Evolutionary conservation across 2,113 vertebrate genomes (phyloP), one percentile per base, ranked within the genome.

Genomic region (Peromyscus maniculatus): DNA sequence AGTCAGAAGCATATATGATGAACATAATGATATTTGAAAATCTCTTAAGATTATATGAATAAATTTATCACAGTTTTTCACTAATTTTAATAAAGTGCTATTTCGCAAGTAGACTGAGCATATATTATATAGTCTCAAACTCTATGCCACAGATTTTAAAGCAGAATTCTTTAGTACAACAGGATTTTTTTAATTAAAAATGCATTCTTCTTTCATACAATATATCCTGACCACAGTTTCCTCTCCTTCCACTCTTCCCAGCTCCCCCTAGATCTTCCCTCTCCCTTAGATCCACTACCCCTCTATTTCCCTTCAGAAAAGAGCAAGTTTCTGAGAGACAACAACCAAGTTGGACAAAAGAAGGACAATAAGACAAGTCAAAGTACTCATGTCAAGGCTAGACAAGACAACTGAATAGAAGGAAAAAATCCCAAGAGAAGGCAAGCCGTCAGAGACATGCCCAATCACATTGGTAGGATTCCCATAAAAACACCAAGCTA

Each of bases 11-110:
- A 69, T 43, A 72, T 59, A 74, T 43, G 43, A 21, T 69, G 10
- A 12, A 28, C 22, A 89, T 89, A 62, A 77, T 15, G 75, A 13
- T 36, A 94, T 89, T 46, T 67, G n/a, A 28, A 3, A 57, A 11
- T 95, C 55, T 91, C 93, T 19, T 83, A 88, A 5, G 67, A 95
- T 67, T 52, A 91, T 28, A 82, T 90, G 36, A 87, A 33, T 43
- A 66, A 87, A 80, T 94, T 89, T 94, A 69, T 89, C 52, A 95
- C 16, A 86, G 31, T 87, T 12, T 31, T 79, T 93, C 62, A 91
- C 3, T 28, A 93, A 74, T 93, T 69, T 91, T 93, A 89, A 87
- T 78, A 28, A 79, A 89, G 21, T 79, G 4, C 22, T 94, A 89
- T 13, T 87, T 19, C 64, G 39, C 55, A 87, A 31, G 64, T 17